phyloP scores from a whole-genome alignment of 2,113 vertebrate genomes.

The Rhinoderma darwinii region DNA sequence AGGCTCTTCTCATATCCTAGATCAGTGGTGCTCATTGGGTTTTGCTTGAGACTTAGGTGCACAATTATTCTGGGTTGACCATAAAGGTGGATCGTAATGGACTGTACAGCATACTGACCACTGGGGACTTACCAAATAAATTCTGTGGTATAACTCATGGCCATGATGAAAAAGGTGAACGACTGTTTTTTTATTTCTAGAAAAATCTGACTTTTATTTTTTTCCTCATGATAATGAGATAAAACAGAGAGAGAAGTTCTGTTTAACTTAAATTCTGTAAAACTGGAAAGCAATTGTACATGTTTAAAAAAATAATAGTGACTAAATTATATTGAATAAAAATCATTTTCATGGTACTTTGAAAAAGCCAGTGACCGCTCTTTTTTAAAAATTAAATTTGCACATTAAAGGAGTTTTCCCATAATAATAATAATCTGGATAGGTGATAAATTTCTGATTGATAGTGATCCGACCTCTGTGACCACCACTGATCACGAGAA shows the following conservation, averaged over 20 bases:
- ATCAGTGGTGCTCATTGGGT: not conserved
- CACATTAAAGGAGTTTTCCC: too few relatives aligned
- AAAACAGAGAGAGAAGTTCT: not conserved
- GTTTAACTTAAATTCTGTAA: not conserved
- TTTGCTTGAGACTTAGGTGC: not conserved
- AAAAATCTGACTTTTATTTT: slow-evolving; percentile 61
- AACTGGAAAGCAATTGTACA: not conserved
- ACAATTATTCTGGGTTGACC: not conserved
- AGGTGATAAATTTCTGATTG: too few relatives aligned
- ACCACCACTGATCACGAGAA: too few relatives aligned
- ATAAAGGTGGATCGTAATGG: not conserved
- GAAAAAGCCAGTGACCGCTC: too few relatives aligned
- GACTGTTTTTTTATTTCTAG: not conserved
- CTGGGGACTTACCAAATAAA: not conserved
- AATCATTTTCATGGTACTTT: too few relatives aligned
- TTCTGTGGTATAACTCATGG: not conserved
- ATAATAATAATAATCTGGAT: too few relatives aligned
- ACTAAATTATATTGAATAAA: too few relatives aligned
- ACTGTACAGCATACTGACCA: not conserved
- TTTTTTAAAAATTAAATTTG: too few relatives aligned
- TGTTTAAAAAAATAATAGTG: too few relatives aligned
- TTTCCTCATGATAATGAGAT: not conserved
- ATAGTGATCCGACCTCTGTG: too few relatives aligned
- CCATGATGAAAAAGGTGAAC: not conserved
- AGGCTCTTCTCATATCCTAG: slow-evolving; percentile 7